Percentiles rank a stretch among this genome's conserved stretches.
Conservation (phyloP, 2,888 invertebrate genomes). For the Argyresthia albistria region DNA sequence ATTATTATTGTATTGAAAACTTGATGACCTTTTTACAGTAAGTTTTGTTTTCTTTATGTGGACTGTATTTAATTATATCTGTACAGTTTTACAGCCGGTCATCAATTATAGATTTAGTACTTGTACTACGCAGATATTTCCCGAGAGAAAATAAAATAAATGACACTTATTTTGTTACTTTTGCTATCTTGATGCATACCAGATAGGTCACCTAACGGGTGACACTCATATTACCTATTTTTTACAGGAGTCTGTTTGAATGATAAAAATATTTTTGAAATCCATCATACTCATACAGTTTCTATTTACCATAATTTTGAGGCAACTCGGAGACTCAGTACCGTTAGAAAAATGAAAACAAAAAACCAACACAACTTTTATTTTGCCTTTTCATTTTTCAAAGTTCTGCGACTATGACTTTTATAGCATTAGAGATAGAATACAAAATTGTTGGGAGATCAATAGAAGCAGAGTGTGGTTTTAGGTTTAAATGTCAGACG, state of each 20-base stretch:
- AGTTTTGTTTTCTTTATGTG: neutral
- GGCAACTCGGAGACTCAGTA: constrained; percentile 15
- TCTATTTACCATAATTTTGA: constrained; percentile 15
- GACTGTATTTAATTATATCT: neutral
- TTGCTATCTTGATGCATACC: no score
- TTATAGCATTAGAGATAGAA: neutral
- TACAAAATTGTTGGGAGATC: neutral
- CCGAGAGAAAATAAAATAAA: neutral
- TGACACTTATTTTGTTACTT: no score
- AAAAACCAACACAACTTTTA: constrained; percentile 5
- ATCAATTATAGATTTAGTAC: neutral
- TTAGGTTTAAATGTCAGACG: neutral
- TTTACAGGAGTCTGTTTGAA: no score
- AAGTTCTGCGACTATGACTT: neutral
- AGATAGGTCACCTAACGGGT: no score
- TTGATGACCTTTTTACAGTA: neutral
- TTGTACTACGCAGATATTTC: neutral
- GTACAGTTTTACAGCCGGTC: neutral
- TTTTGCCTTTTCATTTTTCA: no score
- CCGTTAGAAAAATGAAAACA: constrained; percentile 33
- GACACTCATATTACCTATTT: no score
- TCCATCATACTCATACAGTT: constrained; percentile 14
- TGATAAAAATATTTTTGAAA: constrained; percentile 9
- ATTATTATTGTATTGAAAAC: constrained; percentile 2
- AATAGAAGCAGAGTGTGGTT: neutral